phyloP scores from a whole-genome alignment of 2,113 vertebrate species.

The Rhynchopsitta pachyrhyncha region DNA sequence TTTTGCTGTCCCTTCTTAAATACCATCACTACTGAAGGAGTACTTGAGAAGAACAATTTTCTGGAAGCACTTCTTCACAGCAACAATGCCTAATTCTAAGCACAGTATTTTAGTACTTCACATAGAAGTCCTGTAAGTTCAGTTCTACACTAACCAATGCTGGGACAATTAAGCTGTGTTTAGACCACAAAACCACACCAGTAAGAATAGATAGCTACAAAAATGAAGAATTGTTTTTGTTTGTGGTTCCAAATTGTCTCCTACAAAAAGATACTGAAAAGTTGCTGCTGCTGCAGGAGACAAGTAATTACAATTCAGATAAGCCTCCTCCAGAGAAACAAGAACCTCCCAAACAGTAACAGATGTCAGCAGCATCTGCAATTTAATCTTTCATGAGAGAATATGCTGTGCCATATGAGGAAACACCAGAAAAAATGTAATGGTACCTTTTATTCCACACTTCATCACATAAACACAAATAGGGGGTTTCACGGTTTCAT shows the following conservation, averaged over 20 bases:
- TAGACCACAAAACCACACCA: slow-evolving; percentile 12
- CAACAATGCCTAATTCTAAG: background rate
- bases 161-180: background rate
- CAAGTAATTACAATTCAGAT: background rate
- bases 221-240: background rate
- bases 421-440: background rate
- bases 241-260: background rate
- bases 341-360: background rate
- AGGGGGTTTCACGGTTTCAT: background rate
- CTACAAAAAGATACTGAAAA: background rate
- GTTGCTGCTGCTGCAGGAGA: background rate
- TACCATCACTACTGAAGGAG: background rate
- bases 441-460: background rate
- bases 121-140: background rate
- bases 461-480: background rate
- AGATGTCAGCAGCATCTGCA: slow-evolving; percentile 4
- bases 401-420: background rate
- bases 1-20: background rate
- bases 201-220: background rate
- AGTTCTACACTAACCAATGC: background rate
- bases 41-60: background rate
- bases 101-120: background rate
- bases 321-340: background rate
- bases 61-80: background rate
- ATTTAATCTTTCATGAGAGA: background rate